These are phyloP conservation scores for Gopherus evgoodei DNA, from an alignment of 2,113 vertebrate species.

Conservation along the genomic window DNA sequence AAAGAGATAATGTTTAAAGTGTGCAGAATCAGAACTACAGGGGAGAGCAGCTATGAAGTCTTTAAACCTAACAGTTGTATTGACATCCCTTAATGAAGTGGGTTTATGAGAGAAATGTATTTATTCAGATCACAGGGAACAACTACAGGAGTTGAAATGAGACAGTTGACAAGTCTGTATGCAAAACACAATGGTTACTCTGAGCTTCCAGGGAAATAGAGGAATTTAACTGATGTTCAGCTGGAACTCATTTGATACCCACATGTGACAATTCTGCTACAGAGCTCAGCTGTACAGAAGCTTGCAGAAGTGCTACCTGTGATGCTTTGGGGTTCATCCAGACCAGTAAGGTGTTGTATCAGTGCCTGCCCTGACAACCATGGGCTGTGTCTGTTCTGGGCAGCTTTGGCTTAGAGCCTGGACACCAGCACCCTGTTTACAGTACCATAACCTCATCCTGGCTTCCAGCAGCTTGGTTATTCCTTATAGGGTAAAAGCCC, in stretches of 20 bases:
- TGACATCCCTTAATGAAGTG: constrained; percentile 7
- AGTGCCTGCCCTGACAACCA: background rate
- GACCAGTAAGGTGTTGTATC: background rate
- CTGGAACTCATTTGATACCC: background rate
- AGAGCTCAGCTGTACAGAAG: background rate
- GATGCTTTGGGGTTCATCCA: background rate
- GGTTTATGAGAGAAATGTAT: constrained; percentile 10
- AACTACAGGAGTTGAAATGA: background rate
- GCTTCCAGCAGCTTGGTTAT: too few species aligned
- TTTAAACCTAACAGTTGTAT: constrained; percentile 13
- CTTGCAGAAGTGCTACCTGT: background rate
- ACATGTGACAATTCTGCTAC: background rate
- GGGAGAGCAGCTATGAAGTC: background rate
- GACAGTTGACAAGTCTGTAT: background rate
- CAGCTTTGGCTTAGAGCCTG: background rate
- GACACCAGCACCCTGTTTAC: background rate
- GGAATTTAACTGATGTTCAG: background rate
- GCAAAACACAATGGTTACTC: background rate
- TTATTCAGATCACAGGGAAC: constrained; percentile 6
- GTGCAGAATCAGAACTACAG: background rate
- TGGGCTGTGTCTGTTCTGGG: background rate
- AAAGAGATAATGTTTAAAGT: constrained; percentile 16
- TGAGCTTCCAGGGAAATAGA: background rate
- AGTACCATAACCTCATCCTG: background rate
- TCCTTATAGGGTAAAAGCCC: background rate